Base-by-base conservation (phyloP, 2,797 vertebrate species). In the Acrocephalus scirpaceus region DNA sequence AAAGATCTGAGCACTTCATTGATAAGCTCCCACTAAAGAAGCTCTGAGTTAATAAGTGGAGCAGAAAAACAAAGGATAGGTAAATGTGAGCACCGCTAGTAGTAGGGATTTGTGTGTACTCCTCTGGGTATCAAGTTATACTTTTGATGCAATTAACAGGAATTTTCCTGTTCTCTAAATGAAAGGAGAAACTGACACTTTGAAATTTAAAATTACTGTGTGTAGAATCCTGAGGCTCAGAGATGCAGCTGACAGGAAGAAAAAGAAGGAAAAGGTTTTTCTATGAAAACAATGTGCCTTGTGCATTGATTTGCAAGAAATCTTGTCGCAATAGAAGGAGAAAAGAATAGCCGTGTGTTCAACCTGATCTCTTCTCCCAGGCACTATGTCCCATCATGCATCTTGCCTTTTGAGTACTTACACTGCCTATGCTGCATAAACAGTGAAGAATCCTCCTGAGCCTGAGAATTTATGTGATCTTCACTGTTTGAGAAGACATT, bases 351-450 rank as follows among this genome's bases (percentile, higher is more conserved):
- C 9, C 54, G 10, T 15, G 18, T 48, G 13, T 50, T n/a, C 14
- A 67, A 18, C 16, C 25, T 82, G 17, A 21, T 53, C 25, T 62
- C 14, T 66, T 81, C 51, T 87, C 13, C 11, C 22, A 72, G 32
- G 13, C 13, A 22, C 9, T 34, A 12, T 38, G 13, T 38, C 26
- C 25, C 7, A 7, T n/a, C 32, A 34, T 32, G 11, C 16, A 50
- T 19, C 10, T 75, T 66, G 16, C 4, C 38, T 48, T 88, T 54
- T 50, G 21, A 58, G 20, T 3, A 22, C 32, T 54, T 27, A 15
- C 3, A 4, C 69, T 90, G 34, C 20, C 23, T 58, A 11, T 0
- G 0, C 6, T 2, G 1, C 7, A 2, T 21, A 66, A 74, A 53
- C 34, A 27, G 4, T 21, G n/a, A 74, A 67, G 15, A 40, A 73